phyloP scores from a whole-genome alignment of 2,888 invertebrate species.

The Eilema sororculum region DNA sequence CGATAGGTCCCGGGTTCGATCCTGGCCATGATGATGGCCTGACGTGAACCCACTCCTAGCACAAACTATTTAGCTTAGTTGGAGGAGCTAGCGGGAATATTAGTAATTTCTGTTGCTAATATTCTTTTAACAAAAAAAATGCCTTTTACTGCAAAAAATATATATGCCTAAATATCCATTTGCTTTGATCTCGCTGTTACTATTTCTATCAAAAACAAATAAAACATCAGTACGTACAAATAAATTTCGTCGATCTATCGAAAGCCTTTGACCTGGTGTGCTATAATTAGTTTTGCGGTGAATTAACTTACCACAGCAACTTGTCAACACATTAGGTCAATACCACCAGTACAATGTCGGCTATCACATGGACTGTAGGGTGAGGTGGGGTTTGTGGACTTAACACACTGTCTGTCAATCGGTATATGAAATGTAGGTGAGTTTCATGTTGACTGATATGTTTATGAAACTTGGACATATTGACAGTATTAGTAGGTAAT shows the following conservation, averaged over 20 bases:
- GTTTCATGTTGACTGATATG: neutral
- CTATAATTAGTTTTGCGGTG: neutral
- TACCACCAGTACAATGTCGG: neutral
- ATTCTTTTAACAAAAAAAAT: no score
- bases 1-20: no score
- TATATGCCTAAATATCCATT: no score
- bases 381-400: neutral
- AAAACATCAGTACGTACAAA: neutral
- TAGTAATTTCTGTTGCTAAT: no score
- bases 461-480: neutral
- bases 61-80: no score
- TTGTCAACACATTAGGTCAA: slow-evolving; percentile 4
- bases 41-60: no score
- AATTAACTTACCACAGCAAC: neutral
- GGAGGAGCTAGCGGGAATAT: no score
- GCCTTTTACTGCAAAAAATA: no score
- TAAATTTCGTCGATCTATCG: neutral
- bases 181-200: no score
- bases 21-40: no score
- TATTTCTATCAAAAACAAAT: no score
- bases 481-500: no score
- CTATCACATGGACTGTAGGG: neutral
- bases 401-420: neutral
- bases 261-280: neutral
- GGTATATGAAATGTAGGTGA: neutral